These are phyloP conservation scores for Prionace glauca DNA, from an alignment of 2,797 vertebrate species.

Conservation along the genomic window DNA sequence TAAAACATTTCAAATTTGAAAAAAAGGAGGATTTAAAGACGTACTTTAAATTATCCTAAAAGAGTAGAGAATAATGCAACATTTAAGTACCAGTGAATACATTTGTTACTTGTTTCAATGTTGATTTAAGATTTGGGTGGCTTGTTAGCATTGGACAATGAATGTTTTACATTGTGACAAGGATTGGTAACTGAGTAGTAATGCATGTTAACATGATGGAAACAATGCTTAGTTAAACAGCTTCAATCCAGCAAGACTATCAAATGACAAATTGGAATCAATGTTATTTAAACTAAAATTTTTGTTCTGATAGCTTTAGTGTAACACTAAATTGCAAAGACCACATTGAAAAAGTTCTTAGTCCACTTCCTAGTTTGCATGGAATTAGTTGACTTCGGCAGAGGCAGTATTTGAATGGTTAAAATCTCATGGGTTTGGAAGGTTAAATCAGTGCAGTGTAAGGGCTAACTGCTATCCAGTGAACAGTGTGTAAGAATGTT, in stretches of 20 bases:
- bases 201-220: background rate
- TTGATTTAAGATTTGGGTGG: background rate
- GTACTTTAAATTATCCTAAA: background rate
- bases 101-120: background rate
- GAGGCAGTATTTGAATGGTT: background rate
- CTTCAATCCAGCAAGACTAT: too few relatives aligned
- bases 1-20: constrained; percentile 6
- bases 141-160: background rate
- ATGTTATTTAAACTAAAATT: background rate
- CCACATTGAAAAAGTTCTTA: background rate
- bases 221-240: background rate
- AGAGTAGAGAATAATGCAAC: background rate
- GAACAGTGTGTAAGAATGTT: background rate
- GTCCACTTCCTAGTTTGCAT: background rate
- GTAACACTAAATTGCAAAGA: background rate
- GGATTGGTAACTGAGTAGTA: background rate
- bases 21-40: background rate
- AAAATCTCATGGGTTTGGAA: background rate
- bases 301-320: background rate
- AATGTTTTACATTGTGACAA: background rate
- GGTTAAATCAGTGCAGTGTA: too few relatives aligned
- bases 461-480: background rate
- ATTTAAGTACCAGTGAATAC: background rate
- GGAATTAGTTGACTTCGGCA: background rate
- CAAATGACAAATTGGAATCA: background rate